Evolutionary conservation across 1,140 invertebrate species (phyloP).

Genomic region (Trypoxylus dichotomus): DNA sequence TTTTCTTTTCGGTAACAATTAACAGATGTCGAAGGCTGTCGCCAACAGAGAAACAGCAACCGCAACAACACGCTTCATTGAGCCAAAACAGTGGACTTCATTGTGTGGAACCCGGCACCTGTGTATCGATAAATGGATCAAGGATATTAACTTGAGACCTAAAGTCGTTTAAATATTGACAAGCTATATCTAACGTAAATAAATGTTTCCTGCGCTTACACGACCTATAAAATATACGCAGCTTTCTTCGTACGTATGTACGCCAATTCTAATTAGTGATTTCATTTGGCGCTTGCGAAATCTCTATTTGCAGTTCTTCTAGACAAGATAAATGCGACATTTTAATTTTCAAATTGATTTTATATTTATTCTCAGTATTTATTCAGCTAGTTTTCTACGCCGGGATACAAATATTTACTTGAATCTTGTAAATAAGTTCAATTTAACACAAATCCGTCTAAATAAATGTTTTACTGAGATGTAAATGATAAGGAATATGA

Average conservation of each 20-base stretch:
- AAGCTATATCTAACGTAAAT: not conserved
- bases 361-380: no score
- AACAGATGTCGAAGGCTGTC: not conserved
- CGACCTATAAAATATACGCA: no score
- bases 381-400: no score
- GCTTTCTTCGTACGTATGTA: no score
- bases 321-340: no score
- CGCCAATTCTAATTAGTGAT: not conserved
- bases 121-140: constrained; percentile 8
- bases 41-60: not conserved
- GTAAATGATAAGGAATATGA: no score
- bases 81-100: constrained; percentile 14
- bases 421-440: no score
- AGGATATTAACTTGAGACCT: constrained; percentile 4
- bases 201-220: not conserved
- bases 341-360: no score
- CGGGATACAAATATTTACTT: no score
- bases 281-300: not conserved
- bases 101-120: not conserved
- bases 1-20: not conserved
- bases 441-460: no score
- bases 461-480: no score
- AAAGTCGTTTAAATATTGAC: constrained; percentile 13
- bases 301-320: not conserved
- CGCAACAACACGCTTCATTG: constrained; percentile 13